Base-by-base conservation (phyloP, 2,888 invertebrate genomes). In the Ectropis crepuscularia region DNA sequence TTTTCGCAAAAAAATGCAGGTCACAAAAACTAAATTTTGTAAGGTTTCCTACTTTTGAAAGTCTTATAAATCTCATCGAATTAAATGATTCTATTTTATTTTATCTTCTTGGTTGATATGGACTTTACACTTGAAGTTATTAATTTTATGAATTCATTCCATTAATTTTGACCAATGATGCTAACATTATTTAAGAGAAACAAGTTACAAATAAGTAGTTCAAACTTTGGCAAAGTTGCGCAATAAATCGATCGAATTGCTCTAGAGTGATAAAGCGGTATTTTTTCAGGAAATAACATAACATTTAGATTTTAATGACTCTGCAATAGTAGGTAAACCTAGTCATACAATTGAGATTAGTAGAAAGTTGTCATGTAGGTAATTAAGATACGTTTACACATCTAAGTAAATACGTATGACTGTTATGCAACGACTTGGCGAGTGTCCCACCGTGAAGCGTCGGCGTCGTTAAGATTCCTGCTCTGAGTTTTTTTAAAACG, bases 341-440 rank as follows among this genome's bases (percentile, higher is more conserved):
- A 47, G 55, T 47, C 46, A 46, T 39, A 47, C 46, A 53, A 57
- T 63, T 58, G 48, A 63, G 55, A 65, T 65, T 61, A 53, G 59
- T 68, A 72, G 71, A 70, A 70, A 68, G 68, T 67, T 63, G 68
- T 64, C 60, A 61, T 57, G 47, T 58, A 48, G 16, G 61, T 61
- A 72, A 64, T 68, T 70, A 70, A 57, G 50, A 16, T 46, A 67
- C 50, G 50, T 55, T 59, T 47, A 57, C 65, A 61, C 63, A 54
- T 59, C 63, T 58, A 67, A 61, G 70, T 63, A 59, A 53, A 41
- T 51, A 41, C 41, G 46, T 61, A 54, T 47, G n/a, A 55, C 47
- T 41, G 28, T 67, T 71, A 70, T 58, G 68, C 46, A 71, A 71
- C 42, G 55, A 57, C 67, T 65, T 65, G 68, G 68, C 69, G 43